phyloP scores from a whole-genome alignment of 2,797 vertebrate genomes.

The Jordanella pulchra region DNA sequence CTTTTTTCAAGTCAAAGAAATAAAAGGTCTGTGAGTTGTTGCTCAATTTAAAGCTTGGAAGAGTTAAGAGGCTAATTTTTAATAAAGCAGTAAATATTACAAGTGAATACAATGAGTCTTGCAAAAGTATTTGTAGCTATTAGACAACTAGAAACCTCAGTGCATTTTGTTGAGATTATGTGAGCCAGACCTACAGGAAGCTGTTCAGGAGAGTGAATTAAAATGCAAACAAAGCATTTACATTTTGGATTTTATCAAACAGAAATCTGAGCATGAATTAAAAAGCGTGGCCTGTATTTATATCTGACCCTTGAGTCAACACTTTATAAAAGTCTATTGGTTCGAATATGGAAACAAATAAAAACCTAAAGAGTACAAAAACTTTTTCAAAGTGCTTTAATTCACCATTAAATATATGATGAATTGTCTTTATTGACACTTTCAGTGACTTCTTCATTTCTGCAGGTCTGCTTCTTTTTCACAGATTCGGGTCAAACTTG shows the following conservation, averaged over 20 bases:
- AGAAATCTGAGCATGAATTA: background rate
- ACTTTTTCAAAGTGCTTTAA: background rate
- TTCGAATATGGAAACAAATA: background rate
- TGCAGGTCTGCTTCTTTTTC: conserved; percentile 12
- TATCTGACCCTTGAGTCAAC: no score
- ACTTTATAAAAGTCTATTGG: background rate
- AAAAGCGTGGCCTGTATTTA: background rate
- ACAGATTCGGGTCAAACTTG: conserved; percentile 55
- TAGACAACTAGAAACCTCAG: background rate
- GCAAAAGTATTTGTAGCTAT: background rate
- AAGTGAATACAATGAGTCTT: background rate
- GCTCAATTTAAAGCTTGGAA: background rate
- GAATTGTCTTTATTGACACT: conserved; percentile 28
- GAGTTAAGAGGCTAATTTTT: background rate
- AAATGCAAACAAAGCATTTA: background rate
- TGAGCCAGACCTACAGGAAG: background rate
- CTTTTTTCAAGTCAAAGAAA: conserved; percentile 70
- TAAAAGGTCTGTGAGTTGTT: conserved; percentile 11
- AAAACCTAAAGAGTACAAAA: background rate
- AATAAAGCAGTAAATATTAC: background rate
- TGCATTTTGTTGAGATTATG: background rate
- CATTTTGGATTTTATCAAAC: no score
- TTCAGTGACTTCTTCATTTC: conserved; percentile 20
- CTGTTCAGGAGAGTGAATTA: background rate
- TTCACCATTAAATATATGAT: background rate